These are phyloP conservation scores for Lepidurus couesii DNA, from an alignment of 1,140 invertebrate species.

Conservation along the genomic window DNA sequence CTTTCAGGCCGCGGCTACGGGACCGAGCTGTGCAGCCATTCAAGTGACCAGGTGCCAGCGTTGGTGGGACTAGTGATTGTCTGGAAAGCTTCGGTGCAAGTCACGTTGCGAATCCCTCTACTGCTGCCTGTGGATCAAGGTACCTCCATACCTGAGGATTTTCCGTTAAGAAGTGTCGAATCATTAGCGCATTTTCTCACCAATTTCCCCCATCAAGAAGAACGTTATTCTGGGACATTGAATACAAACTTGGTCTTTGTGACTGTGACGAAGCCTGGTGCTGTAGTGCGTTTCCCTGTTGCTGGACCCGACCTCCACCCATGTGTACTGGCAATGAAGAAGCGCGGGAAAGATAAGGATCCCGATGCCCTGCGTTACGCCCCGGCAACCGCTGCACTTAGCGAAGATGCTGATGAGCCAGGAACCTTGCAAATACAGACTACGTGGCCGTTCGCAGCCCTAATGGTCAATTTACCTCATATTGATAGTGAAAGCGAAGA, in stretches of 20 bases:
- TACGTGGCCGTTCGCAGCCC: not conserved
- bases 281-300: not conserved
- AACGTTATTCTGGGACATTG: not conserved
- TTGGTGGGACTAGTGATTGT: not conserved
- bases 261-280: not conserved
- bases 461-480: slow-evolving; percentile 17
- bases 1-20: not conserved
- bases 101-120: slow-evolving; percentile 1
- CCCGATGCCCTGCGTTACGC: not conserved
- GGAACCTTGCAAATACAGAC: not conserved
- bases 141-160: not conserved
- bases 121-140: not conserved
- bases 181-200: not conserved
- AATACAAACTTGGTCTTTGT: slow-evolving; percentile 14
- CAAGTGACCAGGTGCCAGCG: slow-evolving; percentile 1
- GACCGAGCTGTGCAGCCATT: not conserved
- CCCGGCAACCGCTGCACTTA: not conserved
- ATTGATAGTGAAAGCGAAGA: slow-evolving; percentile 7
- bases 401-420: not conserved
- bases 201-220: not conserved
- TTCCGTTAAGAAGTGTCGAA: not conserved
- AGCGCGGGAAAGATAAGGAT: slow-evolving; percentile 9
- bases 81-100: not conserved
- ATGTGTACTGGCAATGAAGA: slow-evolving; percentile 18
- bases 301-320: not conserved